Base-by-base conservation (phyloP, 2,113 vertebrate species). In the Cyrtonyx montezumae region DNA sequence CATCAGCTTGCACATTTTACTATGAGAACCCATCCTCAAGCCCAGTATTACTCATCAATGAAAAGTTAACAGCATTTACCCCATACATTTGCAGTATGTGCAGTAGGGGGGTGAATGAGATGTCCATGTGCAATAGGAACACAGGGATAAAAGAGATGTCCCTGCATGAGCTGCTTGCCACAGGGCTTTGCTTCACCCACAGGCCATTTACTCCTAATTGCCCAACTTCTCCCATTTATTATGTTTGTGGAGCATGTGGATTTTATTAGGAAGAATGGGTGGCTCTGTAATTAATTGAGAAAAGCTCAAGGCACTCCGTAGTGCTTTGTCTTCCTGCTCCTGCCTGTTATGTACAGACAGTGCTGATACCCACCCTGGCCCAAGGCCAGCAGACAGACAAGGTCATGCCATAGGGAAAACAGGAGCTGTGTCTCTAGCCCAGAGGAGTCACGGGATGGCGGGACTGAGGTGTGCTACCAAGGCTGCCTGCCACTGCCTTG, bases 21-120 rank as follows among this genome's bases (percentile, higher is more conserved):
- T 75, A 62, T 7, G 20, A 49, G 22, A 69, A 43, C 25, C 48
- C 53, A 7, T 18, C 2, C 0, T 18, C 42, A 45, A 37, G 26
- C 56, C 17, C 53, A 19, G 16, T 18, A 32, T 17, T 32, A 56
- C 30, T 19, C 53, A 53, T 53, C 76, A 14, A 6, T 4, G 23
- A 7, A 63, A 73, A 84, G 51, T 26, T 45, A 45, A 59, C 19
- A 34, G 9, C 10, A 14, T 19, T 9, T 9, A 19, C 23, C 15
- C 8, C 28, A 5, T 8, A 22, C 1, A 0, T 17, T 32, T 49
- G 11, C 36, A 70, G 34, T 1, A 0, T 0, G 0, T 59, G 46
- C 23, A 42, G 1, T 4, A 7, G 2, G 37, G 40, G 40, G 49
- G 62, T 25, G 65, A 45, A 37, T 25, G 11, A 51, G 51, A 36